Evolutionary conservation across 2,797 vertebrate genomes (phyloP).

Genomic region (Tolypeutes matacus): DNA sequence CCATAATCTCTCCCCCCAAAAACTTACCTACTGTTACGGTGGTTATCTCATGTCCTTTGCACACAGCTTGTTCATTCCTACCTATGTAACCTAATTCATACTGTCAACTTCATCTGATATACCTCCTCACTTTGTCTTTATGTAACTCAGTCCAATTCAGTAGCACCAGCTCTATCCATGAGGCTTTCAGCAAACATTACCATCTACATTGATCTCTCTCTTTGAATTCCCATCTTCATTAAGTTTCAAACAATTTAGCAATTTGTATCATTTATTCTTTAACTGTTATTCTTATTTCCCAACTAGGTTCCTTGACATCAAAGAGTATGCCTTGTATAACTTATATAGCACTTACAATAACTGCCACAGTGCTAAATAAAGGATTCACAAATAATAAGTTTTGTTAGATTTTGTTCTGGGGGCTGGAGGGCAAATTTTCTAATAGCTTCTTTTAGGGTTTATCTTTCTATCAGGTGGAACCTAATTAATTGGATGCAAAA

Average conservation of each 20-base stretch:
- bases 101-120: slow-evolving; percentile 12
- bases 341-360: not conserved
- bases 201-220: not conserved
- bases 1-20: slow-evolving; percentile 5
- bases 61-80: slow-evolving; percentile 42
- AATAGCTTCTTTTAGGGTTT: not conserved
- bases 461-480: slow-evolving; percentile 27
- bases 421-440: not conserved
- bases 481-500: slow-evolving; percentile 13
- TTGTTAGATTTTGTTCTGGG: slow-evolving; percentile 42
- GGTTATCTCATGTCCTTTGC: slow-evolving; percentile 12
- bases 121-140: slow-evolving; percentile 49
- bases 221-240: slow-evolving; percentile 58
- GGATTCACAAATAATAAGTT: slow-evolving; percentile 44
- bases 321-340: not conserved
- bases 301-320: not conserved
- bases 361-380: slow-evolving; percentile 17
- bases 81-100: slow-evolving; percentile 13
- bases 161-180: not conserved
- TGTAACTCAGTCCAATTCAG: slow-evolving; percentile 23
- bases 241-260: slow-evolving; percentile 49
- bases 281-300: slow-evolving; percentile 40
- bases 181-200: slow-evolving; percentile 3
- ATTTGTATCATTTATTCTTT: slow-evolving; percentile 21
- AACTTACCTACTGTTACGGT: not conserved